These are phyloP conservation scores for Ornithoptera alexandrae DNA, from an alignment of 2,888 invertebrate species.

Conservation along the genomic window DNA sequence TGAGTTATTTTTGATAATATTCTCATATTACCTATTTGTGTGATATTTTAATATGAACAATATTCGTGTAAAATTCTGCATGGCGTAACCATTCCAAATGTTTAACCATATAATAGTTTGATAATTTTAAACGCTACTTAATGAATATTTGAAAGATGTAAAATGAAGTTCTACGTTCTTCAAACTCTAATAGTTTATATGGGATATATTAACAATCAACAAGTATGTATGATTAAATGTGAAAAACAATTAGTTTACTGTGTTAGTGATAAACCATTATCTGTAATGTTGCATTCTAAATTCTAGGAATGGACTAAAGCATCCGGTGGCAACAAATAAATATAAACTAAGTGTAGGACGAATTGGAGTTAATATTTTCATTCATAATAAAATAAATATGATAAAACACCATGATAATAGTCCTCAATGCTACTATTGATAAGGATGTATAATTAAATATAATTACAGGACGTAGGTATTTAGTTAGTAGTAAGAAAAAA, in stretches of 20 bases:
- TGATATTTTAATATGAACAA: slow-evolving; percentile 11
- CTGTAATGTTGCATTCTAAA: slow-evolving; percentile 32
- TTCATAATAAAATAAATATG: slow-evolving; percentile 21
- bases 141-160: neutral
- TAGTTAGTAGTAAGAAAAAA: neutral
- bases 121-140: neutral
- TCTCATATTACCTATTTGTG: slow-evolving; percentile 21
- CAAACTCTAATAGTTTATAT: neutral
- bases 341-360: slow-evolving; percentile 29
- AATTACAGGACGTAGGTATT: neutral
- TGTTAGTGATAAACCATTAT: slow-evolving; percentile 41
- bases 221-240: slow-evolving; percentile 21
- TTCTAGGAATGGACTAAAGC: slow-evolving; percentile 39
- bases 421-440: slow-evolving; percentile 3
- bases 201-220: neutral
- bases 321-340: slow-evolving; percentile 26
- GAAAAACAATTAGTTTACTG: slow-evolving; percentile 36
- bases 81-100: neutral
- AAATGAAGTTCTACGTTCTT: neutral
- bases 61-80: neutral
- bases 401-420: slow-evolving; percentile 30
- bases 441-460: slow-evolving; percentile 1
- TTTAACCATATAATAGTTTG: neutral
- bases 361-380: slow-evolving; percentile 29
- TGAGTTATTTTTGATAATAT: slow-evolving; percentile 28